A percentile compares a stretch with the other conserved stretches of the same genome.
phyloP scores from a whole-genome alignment of 2,113 vertebrate genomes.

The Plecotus auritus region DNA sequence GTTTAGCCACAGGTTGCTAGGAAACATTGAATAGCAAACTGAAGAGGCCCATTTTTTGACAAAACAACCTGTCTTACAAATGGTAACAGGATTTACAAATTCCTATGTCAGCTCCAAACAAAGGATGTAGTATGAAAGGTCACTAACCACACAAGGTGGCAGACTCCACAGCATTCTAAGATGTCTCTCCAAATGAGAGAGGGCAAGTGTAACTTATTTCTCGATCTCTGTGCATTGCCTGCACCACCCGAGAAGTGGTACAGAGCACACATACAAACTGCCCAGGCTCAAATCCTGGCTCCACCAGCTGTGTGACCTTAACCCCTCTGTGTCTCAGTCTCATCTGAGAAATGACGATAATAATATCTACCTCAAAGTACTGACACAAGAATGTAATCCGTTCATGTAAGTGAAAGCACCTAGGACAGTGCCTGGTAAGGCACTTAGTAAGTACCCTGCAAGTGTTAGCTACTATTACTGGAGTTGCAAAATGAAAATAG shows the following conservation, averaged over 20 bases:
- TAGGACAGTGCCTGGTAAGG: not conserved
- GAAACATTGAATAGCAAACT: not conserved
- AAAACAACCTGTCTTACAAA: conserved; percentile 28
- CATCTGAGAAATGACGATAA: not conserved
- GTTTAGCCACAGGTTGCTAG: not conserved
- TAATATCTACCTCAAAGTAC: not conserved
- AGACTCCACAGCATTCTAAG: not conserved
- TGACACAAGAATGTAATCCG: not conserved
- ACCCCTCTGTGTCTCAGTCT: not conserved
- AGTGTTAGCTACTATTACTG: not conserved
- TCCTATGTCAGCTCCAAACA: not conserved
- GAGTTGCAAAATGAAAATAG: not conserved
- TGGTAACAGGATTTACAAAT: not conserved
- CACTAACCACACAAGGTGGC: not conserved
- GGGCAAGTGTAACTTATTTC: not conserved
- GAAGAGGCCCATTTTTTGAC: not conserved
- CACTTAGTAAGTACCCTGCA: not conserved
- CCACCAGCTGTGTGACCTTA: not conserved
- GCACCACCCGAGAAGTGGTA: not conserved
- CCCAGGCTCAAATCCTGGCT: not conserved
- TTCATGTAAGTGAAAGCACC: not conserved
- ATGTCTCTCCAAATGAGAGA: not conserved
- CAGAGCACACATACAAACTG: not conserved
- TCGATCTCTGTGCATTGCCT: not conserved
- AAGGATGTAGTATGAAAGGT: not conserved